Base-by-base conservation (phyloP, 2,888 invertebrate species). In the Catocala sponsa region DNA sequence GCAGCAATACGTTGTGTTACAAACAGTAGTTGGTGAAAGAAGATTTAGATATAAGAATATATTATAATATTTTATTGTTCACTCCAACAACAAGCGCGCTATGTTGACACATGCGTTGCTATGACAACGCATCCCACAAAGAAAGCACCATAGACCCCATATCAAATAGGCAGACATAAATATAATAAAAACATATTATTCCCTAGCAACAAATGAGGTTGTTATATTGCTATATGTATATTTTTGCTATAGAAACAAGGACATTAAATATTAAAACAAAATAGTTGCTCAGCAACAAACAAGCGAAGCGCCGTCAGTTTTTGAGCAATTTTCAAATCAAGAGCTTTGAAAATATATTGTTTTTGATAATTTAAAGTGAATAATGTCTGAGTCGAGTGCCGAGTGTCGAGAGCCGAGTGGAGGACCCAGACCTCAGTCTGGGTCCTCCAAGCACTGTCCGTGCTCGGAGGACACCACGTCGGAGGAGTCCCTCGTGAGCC, bases 381-480 rank as follows among this genome's bases (percentile, higher is more conserved):
- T 63, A 35, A 85, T 85, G 86, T 79, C 83, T 52, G 82, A 77
- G 11, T 68, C 74, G 32, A 44, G n/a, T n/a, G n/a, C n/a, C 66
- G 1, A 61, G 65, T n/a, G 11, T 68, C 74, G 32, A 44, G n/a
- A n/a, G n/a, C n/a, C 66, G 1, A 61, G 65, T n/a, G n/a, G n/a
- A n/a, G n/a, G n/a, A n/a, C n/a, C n/a, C n/a, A n/a, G n/a, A n/a
- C n/a, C n/a, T n/a, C n/a, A n/a, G 38, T 72, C 75, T 4, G 82
- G 48, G 5, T 68, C 63, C 35, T 74, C 79, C 9, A 67, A 58
- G 9, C 54, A 70, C 0, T 91, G 92, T 61, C 70, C 74, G 2
- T 91, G 92, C 58, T 80, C 82, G 0, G 83, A 81, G 5, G 82
- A 81, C 4, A 72, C 62, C 25, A 67, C 81, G 0, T 74, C 82